Percentiles rank a stretch among this genome's conserved stretches.
Evolutionary conservation across 2,113 vertebrate genomes (phyloP).

Genomic region (Colinus virginianus): DNA sequence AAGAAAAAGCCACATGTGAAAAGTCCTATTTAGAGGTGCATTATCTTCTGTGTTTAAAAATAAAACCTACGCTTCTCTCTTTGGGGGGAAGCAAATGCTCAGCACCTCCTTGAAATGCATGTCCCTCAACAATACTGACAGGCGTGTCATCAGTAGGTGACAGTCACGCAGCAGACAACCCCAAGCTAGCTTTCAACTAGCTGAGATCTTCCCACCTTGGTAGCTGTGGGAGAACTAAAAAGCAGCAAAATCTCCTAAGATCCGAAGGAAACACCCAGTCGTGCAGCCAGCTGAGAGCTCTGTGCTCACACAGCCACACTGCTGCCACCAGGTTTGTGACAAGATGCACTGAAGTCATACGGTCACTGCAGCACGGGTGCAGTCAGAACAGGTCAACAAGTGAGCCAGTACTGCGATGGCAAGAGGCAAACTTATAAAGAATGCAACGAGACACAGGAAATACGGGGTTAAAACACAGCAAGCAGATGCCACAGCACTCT

Average conservation of each 20-base stretch:
- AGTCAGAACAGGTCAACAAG: slow-evolving; percentile 14
- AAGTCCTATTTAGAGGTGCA: background rate
- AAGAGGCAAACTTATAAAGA: background rate
- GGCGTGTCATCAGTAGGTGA: background rate
- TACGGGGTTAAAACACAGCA: background rate
- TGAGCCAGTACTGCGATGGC: background rate
- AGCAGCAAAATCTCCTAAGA: background rate
- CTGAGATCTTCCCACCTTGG: background rate
- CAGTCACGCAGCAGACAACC: background rate
- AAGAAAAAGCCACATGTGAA: background rate
- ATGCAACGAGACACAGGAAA: background rate
- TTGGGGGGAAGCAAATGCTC: background rate
- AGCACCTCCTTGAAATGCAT: background rate
- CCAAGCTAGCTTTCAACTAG: background rate
- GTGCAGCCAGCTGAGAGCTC: background rate
- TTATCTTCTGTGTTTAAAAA: background rate
- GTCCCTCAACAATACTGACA: fast-evolving
- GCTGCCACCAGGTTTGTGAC: background rate
- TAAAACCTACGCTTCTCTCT: background rate
- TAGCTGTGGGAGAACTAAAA: background rate
- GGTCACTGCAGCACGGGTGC: background rate
- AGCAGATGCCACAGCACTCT: background rate
- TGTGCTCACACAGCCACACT: fast-evolving
- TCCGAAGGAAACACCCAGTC: background rate
- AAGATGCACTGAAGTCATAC: background rate